phyloP scores from a whole-genome alignment of 1,140 invertebrate genomes.

The Drosophila bipectinata region DNA sequence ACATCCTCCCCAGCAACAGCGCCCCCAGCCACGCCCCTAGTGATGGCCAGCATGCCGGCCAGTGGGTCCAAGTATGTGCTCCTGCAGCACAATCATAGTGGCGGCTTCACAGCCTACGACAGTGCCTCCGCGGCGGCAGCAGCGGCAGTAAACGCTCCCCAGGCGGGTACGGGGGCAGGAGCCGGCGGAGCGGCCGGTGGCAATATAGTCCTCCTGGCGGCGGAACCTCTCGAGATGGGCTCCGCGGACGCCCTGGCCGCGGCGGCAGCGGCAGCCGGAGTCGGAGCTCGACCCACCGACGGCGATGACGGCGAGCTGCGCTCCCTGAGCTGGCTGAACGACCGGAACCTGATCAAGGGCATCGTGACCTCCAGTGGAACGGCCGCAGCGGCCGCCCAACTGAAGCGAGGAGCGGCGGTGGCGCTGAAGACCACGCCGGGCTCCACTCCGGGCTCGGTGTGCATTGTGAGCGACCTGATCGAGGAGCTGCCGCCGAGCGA shows the following conservation, averaged over 20 bases:
- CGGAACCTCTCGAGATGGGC: constrained; percentile 70
- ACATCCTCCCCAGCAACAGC: constrained; percentile 42
- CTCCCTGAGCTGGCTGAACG: constrained; percentile 95
- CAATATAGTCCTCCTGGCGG: constrained; percentile 79
- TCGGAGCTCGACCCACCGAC: constrained; percentile 11
- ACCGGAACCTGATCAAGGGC: constrained; percentile 94
- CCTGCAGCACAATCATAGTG: constrained; percentile 66
- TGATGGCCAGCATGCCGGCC: constrained; percentile 22
- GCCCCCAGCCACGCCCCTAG: constrained; percentile 10
- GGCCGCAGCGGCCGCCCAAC: constrained; percentile 2
- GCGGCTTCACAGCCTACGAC: constrained; percentile 69
- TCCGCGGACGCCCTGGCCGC: constrained; percentile 42
- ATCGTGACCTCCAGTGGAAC: constrained; percentile 64
- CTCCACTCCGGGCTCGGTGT: constrained; percentile 25
- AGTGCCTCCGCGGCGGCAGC: constrained; percentile 30
- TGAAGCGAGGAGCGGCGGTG: constrained; percentile 26
- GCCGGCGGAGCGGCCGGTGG: constrained; percentile 28
- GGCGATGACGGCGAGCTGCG: constrained; percentile 92
- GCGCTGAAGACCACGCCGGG: constrained; percentile 30
- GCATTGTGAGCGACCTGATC: constrained; percentile 71
- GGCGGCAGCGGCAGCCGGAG: constrained; percentile 43
- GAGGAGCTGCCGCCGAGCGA: constrained; percentile 58
- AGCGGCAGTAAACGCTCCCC: constrained; percentile 7
- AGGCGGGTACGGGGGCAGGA: constrained; percentile 3
- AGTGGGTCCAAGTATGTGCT: constrained; percentile 79